Percentiles rank a stretch among this genome's conserved stretches.
Evolutionary conservation across 2,888 invertebrate species (phyloP).

Genomic region (Drosophila glabriapex): DNA sequence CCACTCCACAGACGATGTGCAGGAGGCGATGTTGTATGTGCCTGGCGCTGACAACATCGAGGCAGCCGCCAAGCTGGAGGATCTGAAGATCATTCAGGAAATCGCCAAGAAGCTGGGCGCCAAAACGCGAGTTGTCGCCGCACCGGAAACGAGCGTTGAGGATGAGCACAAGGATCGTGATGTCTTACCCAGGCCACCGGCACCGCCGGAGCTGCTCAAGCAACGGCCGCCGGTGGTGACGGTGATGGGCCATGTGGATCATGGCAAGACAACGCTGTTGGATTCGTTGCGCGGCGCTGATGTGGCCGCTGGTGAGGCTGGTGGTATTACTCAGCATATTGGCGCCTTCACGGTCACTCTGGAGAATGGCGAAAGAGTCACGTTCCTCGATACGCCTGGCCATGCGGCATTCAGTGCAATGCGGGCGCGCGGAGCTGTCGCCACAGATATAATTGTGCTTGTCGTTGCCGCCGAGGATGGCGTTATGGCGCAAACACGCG

Average conservation of each 20-base stretch:
- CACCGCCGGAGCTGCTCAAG: constrained; percentile 88
- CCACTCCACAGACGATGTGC: constrained; percentile 87
- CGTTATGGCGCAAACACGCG: constrained; percentile 98
- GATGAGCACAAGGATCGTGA: constrained; percentile 86
- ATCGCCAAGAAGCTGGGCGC: constrained; percentile 90
- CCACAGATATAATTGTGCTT: constrained; percentile 97
- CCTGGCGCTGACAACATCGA: constrained; percentile 87
- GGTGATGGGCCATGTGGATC: constrained; percentile 99
- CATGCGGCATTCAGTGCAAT: constrained; percentile 98
- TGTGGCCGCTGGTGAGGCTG: constrained; percentile 96
- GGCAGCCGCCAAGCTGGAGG: constrained; percentile 87
- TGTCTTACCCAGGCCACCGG: constrained; percentile 88
- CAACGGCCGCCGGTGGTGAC: constrained; percentile 97
- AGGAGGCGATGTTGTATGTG: constrained; percentile 89
- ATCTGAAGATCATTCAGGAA: constrained; percentile 89
- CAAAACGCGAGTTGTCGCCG: constrained; percentile 87
- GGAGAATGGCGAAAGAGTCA: constrained; percentile 91
- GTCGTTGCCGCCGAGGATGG: constrained; percentile 99
- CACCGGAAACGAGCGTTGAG: constrained; percentile 79
- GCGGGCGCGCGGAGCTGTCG: constrained; percentile 96
- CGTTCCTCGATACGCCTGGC: constrained; percentile 99
- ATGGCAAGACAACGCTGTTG: constrained; percentile 98
- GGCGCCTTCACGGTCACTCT: constrained; percentile 96
- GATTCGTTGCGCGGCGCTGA: constrained; percentile 94
- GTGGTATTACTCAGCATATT: constrained; percentile 99